Base-by-base conservation (phyloP, 2,888 invertebrate species). In the Aphidius colemani region DNA sequence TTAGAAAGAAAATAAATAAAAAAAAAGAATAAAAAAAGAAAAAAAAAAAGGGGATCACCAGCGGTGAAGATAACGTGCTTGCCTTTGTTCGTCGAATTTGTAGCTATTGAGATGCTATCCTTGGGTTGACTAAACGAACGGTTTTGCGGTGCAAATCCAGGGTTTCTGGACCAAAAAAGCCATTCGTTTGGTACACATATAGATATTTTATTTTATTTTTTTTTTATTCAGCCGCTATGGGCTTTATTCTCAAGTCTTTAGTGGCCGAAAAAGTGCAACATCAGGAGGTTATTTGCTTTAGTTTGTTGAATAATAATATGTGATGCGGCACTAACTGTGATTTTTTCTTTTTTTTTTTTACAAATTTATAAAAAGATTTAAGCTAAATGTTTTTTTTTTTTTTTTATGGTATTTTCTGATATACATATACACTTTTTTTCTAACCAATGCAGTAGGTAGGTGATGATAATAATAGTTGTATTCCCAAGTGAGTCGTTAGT, bases 31-130 rank as follows among this genome's bases (percentile, higher is more conserved):
- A 30, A 57, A 11, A 57, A 57, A 57, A 45, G 39, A 9, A 39
- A 48, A 46, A 39, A n/a, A 57, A 48, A 48, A 10, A 51, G 66
- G 63, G 66, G 70, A 71, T 67, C 69, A 66, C 78, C 79, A 70
- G 75, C 67, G 39, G 78, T 65, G 79, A 69, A 74, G 76, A 79
- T 79, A 78, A 78, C 75, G 75, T 70, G 71, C 69, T 60, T 63
- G 7, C 65, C 71, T 77, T 80, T 79, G 76, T 79, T 76, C 74
- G 75, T 69, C 71, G 77, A 77, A 77, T 78, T 76, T 78, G 76
- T 79, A 76, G 77, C 76, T 74, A 53, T 45, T 58, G 73, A 72
- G 75, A 74, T 65, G 71, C 68, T 67, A 69, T 65, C 71, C 72
- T 67, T 66, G 64, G 74, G 74, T 71, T 76, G 71, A 71, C 74